Evolutionary conservation across 2,113 vertebrate genomes (phyloP).

Genomic region (Scatophagus argus): DNA sequence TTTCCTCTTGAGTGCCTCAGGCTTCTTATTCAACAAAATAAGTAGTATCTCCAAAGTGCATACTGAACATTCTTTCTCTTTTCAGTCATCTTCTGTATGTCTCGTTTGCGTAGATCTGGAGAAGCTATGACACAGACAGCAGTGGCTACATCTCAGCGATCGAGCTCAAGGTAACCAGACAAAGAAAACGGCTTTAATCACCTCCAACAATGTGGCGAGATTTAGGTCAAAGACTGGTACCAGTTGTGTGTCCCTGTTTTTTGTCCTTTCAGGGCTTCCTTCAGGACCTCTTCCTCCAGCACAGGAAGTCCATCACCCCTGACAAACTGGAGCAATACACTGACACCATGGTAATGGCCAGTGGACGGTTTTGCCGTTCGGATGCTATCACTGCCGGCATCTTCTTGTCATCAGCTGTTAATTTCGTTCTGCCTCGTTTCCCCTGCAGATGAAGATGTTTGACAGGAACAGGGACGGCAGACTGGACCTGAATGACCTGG

Average conservation of each 20-base stretch:
- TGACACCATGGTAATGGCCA: slow-evolving; percentile 88
- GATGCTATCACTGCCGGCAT: too few species aligned
- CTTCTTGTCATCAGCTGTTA: not conserved
- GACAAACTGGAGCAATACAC: slow-evolving; percentile 90
- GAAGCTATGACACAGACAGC: slow-evolving; percentile 92
- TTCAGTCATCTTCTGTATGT: too few species aligned
- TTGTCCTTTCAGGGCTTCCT: slow-evolving; percentile 87
- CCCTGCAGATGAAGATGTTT: slow-evolving; percentile 92
- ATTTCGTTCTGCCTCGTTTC: not conserved
- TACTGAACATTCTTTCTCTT: too few species aligned
- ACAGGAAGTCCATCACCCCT: slow-evolving; percentile 83
- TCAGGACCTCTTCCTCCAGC: slow-evolving; percentile 90
- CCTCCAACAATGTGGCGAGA: too few species aligned
- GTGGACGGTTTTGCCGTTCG: too few species aligned
- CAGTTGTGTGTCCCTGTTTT: not conserved
- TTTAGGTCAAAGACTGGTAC: too few species aligned
- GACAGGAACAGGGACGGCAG: slow-evolving; percentile 91
- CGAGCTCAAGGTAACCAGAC: slow-evolving; percentile 86
- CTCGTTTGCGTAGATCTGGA: slow-evolving; percentile 89
- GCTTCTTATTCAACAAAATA: too few species aligned
- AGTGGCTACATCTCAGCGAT: slow-evolving; percentile 93
- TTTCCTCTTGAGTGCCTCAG: too few species aligned
- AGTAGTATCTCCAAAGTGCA: too few species aligned
- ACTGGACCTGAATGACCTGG: slow-evolving; percentile 93
- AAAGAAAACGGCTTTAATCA: too few species aligned